These are phyloP conservation scores for Catharus bicknelli DNA, from an alignment of 2,113 vertebrate genomes.

Conservation along the genomic window DNA sequence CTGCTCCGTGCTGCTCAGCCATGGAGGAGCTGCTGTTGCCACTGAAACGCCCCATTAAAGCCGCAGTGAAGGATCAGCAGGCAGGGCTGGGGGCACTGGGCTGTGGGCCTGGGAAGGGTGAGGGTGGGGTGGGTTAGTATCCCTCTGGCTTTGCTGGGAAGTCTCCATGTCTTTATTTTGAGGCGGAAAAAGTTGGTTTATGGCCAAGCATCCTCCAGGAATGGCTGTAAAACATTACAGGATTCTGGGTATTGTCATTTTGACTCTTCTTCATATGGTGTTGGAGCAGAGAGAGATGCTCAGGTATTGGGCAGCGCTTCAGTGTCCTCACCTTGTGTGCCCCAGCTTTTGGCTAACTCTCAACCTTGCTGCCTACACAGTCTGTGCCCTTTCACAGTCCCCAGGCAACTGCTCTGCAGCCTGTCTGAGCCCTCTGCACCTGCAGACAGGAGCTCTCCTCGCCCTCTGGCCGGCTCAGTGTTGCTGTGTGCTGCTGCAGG, in stretches of 20 bases:
- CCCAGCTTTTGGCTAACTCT: neutral
- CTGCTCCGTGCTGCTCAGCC: constrained; percentile 70
- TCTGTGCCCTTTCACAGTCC: neutral
- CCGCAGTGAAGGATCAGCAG: neutral
- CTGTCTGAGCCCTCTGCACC: neutral
- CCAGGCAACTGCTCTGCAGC: neutral
- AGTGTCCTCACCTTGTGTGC: neutral
- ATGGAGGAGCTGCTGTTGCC: constrained; percentile 71
- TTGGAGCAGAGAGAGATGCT: neutral
- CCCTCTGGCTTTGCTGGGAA: neutral
- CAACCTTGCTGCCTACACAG: neutral
- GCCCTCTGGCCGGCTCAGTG: rapidly evolving
- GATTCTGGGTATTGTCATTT: neutral
- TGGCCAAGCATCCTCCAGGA: neutral
- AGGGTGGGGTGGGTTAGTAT: neutral
- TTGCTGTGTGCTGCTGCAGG: neutral
- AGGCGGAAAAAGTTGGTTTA: neutral
- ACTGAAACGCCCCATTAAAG: constrained; percentile 77
- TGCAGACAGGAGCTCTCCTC: neutral
- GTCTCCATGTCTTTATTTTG: neutral
- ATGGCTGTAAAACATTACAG: neutral
- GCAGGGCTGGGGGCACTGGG: neutral
- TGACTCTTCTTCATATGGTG: neutral
- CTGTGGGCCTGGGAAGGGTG: neutral
- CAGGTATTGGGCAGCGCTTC: neutral